A percentile compares a stretch with the other conserved stretches of the same genome.
Evolutionary conservation across 2,113 vertebrate species (phyloP).

Genomic region (Nibea albiflora): DNA sequence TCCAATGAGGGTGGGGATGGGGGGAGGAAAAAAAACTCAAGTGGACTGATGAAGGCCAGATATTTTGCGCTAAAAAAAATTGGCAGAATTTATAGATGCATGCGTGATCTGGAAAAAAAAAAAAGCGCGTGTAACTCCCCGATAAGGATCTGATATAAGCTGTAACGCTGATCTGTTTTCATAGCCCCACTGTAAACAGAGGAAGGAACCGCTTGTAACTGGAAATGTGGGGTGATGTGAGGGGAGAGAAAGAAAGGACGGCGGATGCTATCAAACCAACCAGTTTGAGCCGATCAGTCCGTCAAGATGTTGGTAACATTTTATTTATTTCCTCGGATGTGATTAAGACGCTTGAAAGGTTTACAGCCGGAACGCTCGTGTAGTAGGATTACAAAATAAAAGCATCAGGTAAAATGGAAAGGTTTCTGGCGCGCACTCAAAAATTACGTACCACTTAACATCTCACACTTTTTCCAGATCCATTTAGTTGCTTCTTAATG

Average conservation of each 20-base stretch:
- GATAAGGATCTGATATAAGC: conserved; percentile 20
- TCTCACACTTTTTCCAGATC: conserved; percentile 47
- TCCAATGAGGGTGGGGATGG: too few relatives aligned
- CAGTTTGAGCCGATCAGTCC: conserved; percentile 8
- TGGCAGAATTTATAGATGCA: neutral
- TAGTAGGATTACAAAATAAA: conserved; percentile 2
- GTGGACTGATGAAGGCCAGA: neutral
- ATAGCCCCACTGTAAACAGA: conserved; percentile 16
- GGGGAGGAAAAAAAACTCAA: neutral
- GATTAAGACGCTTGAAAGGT: conserved; percentile 12
- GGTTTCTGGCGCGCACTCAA: conserved; percentile 17
- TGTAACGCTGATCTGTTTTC: conserved; percentile 25
- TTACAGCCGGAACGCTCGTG: neutral
- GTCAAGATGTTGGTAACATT: conserved; percentile 21
- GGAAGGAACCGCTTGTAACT: conserved; percentile 1
- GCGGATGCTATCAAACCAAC: conserved; percentile 6
- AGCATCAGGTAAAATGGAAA: neutral
- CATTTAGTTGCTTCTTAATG: conserved; percentile 50
- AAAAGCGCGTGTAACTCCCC: conserved; percentile 1
- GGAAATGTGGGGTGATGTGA: conserved; percentile 1
- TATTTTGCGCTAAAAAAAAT: neutral
- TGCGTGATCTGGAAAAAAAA: conserved; percentile 4
- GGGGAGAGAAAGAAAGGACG: neutral
- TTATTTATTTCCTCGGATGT: conserved; percentile 27
- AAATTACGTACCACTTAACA: conserved; percentile 41